These are phyloP conservation scores for Calonectris borealis DNA, from an alignment of 2,113 vertebrate species.

Conservation along the genomic window DNA sequence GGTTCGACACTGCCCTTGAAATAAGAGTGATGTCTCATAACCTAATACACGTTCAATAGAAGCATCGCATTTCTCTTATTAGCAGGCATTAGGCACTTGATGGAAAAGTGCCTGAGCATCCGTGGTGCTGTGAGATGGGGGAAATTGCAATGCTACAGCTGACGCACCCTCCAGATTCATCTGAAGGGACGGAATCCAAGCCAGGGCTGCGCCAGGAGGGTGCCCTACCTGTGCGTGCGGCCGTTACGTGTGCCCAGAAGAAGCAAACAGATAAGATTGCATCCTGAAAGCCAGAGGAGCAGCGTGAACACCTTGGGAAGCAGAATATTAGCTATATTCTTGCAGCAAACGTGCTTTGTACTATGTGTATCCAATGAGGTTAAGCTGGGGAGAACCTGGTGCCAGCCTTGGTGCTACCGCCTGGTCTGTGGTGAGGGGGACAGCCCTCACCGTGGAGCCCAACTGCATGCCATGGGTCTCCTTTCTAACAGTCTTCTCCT, in stretches of 20 bases:
- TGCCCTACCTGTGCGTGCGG: accelerated
- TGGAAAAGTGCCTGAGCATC: not conserved
- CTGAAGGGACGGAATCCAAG: accelerated
- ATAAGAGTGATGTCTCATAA: not conserved
- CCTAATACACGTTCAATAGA: not conserved
- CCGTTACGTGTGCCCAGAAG: accelerated
- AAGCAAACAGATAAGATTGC: accelerated
- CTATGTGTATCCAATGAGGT: accelerated
- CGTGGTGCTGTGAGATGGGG: accelerated
- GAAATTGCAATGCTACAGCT: not conserved
- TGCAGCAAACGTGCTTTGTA: accelerated
- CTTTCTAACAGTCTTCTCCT: not conserved
- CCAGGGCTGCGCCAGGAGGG: not conserved
- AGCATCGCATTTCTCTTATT: not conserved
- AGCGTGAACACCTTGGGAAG: accelerated
- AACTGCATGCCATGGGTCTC: accelerated
- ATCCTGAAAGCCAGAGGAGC: not conserved
- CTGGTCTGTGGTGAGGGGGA: not conserved
- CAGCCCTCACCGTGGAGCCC: not conserved
- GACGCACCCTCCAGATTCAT: not conserved
- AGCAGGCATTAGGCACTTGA: not conserved
- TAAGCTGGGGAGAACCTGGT: not conserved
- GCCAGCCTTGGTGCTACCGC: not conserved
- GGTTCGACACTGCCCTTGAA: constrained; percentile 43
- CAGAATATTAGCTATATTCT: not conserved